phyloP scores from a whole-genome alignment of 1,140 invertebrate species.

The Eupristina koningsbergeri region DNA sequence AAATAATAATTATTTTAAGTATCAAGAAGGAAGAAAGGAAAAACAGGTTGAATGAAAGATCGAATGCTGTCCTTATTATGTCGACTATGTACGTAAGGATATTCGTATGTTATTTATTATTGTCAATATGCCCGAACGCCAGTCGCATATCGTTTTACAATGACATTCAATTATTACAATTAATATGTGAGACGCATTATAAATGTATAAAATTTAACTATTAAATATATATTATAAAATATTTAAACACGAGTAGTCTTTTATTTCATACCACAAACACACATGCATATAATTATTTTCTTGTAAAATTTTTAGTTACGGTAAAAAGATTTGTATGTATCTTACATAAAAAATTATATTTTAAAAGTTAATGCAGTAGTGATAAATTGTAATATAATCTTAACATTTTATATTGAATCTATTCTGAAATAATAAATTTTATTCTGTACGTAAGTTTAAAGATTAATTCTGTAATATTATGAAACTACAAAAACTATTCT shows the following conservation, averaged over 20 bases:
- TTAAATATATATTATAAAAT: constrained; percentile 65
- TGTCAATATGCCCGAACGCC: constrained; percentile 58
- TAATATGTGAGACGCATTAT: constrained; percentile 61
- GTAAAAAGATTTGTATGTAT: background rate
- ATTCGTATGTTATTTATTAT: constrained; percentile 62
- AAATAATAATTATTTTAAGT: constrained; percentile 52
- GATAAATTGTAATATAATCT: background rate
- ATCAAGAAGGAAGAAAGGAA: constrained; percentile 39
- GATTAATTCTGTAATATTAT: background rate
- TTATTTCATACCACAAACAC: constrained; percentile 22
- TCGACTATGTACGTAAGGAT: constrained; percentile 35
- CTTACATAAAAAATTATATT: background rate
- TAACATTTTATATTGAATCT: background rate
- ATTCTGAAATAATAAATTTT: background rate
- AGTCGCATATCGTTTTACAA: constrained; percentile 67
- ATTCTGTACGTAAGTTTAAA: background rate
- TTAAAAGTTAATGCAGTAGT: background rate
- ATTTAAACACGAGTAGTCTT: constrained; percentile 17
- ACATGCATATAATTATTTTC: constrained; percentile 11
- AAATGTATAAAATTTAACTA: constrained; percentile 71
- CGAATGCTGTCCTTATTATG: constrained; percentile 55
- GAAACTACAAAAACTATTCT: background rate
- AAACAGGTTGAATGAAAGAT: constrained; percentile 34
- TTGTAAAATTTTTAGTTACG: background rate
- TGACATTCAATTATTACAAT: constrained; percentile 60